Base-by-base conservation (phyloP, 2,888 invertebrate species). In the Polymixis flavicincta region DNA sequence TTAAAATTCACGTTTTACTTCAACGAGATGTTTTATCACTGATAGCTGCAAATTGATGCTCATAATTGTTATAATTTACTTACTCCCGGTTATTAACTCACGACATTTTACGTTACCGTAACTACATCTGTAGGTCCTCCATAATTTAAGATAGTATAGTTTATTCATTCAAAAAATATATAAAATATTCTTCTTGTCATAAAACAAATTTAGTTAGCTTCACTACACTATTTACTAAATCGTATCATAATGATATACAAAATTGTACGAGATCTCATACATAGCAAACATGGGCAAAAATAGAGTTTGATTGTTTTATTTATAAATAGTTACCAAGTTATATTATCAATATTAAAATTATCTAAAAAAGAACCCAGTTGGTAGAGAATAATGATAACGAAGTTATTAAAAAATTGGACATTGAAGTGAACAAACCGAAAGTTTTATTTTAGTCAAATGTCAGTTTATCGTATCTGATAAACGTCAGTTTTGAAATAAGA, bases 241-340 rank as follows among this genome's bases (percentile, higher is more conserved):
- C 37, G 63, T 75, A 78, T 82, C 55, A 45, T 67, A 77, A 60
- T 78, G 75, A 74, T 77, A 79, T 83, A 86, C 71, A 80, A 80
- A 78, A 79, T 78, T 83, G 78, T 79, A 85, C 77, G 78, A 85
- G 82, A 78, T 83, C 86, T 63, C 74, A 78, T 77, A 85, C 78
- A 67, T 74, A 76, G 71, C 76, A 76, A 74, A 68, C 66, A 67
- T 75, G 22, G 61, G n/a, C 61, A 57, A 13, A 61, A 54, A 37
- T 32, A 37, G 42, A 77, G 60, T 37, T 76, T 66, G 55, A 74
- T 74, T 73, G 54, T 67, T 86, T 80, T 70, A 86, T 71, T 75
- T 79, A 78, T 67, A 77, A 76, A 85, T 71, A 72, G 25, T 71
- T 17, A 37, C 8, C 28, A 74, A 22, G 63, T 63, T 60, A 42